Conservation (phyloP, 1,140 invertebrate genomes). For the Drosophila kanapiae region DNA sequence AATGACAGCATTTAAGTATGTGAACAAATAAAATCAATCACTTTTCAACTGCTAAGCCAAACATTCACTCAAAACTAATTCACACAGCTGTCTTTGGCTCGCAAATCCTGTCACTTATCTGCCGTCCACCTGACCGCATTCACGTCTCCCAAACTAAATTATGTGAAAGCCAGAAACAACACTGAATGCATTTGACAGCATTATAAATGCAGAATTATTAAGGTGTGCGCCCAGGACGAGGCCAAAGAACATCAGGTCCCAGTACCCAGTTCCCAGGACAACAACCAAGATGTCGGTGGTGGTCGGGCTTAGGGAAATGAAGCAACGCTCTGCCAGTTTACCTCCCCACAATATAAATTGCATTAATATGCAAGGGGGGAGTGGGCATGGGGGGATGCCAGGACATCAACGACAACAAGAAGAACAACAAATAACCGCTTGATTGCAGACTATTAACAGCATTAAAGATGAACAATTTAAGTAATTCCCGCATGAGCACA, state of each 20-base stretch:
- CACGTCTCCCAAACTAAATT: constrained; percentile 64
- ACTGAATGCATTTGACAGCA: constrained; percentile 66
- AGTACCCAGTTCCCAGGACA: constrained; percentile 21
- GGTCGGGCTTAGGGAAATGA: constrained; percentile 47
- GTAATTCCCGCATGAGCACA: constrained; percentile 66
- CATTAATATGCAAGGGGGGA: constrained; percentile 61
- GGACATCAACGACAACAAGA: constrained; percentile 23
- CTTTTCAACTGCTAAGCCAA: neutral
- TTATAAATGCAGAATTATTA: constrained; percentile 65
- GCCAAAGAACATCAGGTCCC: constrained; percentile 40
- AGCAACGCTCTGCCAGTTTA: constrained; percentile 16
- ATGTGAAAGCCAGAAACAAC: constrained; percentile 62
- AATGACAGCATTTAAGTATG: neutral
- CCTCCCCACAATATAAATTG: constrained; percentile 57
- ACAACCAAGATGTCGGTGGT: constrained; percentile 13
- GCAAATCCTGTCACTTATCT: constrained; percentile 45
- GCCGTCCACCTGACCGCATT: constrained; percentile 40
- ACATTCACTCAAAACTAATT: constrained; percentile 2
- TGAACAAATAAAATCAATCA: neutral
- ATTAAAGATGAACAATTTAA: constrained; percentile 78
- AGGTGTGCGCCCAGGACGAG: constrained; percentile 14
- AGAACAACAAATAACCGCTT: constrained; percentile 60
- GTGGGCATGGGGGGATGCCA: neutral
- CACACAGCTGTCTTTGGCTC: constrained; percentile 16
- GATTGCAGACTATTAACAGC: constrained; percentile 79